Percentiles rank a stretch among this genome's conserved stretches.
phyloP scores from a whole-genome alignment of 1,140 invertebrate genomes.

The Lordiphosa clarofinis region DNA sequence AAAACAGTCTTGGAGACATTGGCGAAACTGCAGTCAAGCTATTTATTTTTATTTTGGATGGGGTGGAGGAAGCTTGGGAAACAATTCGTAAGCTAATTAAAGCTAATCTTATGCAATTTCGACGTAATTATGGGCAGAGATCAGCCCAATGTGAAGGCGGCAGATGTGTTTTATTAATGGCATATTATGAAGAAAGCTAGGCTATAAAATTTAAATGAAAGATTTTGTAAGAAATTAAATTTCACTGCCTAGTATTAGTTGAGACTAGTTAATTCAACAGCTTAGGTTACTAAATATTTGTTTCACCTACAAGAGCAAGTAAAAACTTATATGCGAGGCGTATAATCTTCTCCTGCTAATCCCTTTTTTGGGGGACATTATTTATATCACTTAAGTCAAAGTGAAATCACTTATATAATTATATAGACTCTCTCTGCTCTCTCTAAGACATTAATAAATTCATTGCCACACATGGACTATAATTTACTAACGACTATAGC shows the following conservation, averaged over 20 bases:
- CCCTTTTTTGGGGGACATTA: neutral
- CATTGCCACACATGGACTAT: conserved; percentile 12
- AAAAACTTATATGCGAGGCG: no score
- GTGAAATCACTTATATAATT: conserved; percentile 31
- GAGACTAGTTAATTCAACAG: no score
- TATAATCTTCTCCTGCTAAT: no score
- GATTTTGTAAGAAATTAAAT: no score
- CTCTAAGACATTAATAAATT: conserved; percentile 27
- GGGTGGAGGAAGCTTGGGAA: neutral
- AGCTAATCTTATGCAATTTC: conserved; percentile 54
- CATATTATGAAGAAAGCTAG: no score
- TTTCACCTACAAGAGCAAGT: no score
- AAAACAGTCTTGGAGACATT: conserved; percentile 24
- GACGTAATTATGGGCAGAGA: conserved; percentile 37
- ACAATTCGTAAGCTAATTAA: conserved; percentile 51
- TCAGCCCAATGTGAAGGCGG: no score
- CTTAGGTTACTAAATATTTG: no score
- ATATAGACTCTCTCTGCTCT: conserved; percentile 9
- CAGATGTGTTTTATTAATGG: no score
- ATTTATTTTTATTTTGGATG: conserved; percentile 28
- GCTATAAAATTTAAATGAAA: no score
- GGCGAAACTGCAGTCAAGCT: conserved; percentile 36
- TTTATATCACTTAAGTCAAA: conserved; percentile 9
- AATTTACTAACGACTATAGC: conserved; percentile 32
- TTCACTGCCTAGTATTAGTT: no score